Base-by-base conservation (phyloP, 1,140 invertebrate species). In the Cyrtorhinus lividipennis region DNA sequence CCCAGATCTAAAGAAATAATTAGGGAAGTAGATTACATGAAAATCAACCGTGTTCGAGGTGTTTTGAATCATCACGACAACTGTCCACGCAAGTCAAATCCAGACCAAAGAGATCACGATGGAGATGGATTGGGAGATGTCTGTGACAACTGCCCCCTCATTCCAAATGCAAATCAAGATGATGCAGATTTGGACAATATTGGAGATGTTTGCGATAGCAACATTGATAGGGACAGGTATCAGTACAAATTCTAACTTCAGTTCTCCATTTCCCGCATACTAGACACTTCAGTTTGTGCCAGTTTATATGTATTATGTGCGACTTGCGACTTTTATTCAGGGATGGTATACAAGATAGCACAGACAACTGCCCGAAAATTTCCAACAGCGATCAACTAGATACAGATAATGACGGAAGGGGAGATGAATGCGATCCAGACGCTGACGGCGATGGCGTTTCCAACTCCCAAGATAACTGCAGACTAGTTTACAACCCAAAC, bases 381-480 rank as follows among this genome's bases (percentile, higher is more conserved):
- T 76, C 85, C 0, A 90, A 90, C 73, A 82, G 83, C 63, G 83
- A 89, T 71, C 87, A 90, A 68, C 73, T 83, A 58, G 86, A 90
- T 68, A 83, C 83, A 0, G 87, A 90, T 70, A 73, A 73, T 20
- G 87, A 90, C 74, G 85, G 83, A 18, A 72, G 72, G 63, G 86
- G 87, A 1, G 86, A 90, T 72, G 84, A 79, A 0, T 94, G 91
- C 69, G 90, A 94, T 69, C 78, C 81, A n/a, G 90, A 94, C 66
- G 82, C 82, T 22, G 90, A 94, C 68, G 84, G 84, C 58, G 90
- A 93, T 71, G 80, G 80, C 0, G 76, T 94, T 10, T 75, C 76
- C 0, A 91, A 95, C 71, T 68, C 79, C 1, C 74, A 74, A 10
- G 91, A 95, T 71, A 94, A 95, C 70, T 95, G 92, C 72, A 80